Percentiles rank a stretch among this genome's conserved stretches.
Conservation (phyloP, 2,113 vertebrate genomes). For the Cyprichromis sp. region DNA sequence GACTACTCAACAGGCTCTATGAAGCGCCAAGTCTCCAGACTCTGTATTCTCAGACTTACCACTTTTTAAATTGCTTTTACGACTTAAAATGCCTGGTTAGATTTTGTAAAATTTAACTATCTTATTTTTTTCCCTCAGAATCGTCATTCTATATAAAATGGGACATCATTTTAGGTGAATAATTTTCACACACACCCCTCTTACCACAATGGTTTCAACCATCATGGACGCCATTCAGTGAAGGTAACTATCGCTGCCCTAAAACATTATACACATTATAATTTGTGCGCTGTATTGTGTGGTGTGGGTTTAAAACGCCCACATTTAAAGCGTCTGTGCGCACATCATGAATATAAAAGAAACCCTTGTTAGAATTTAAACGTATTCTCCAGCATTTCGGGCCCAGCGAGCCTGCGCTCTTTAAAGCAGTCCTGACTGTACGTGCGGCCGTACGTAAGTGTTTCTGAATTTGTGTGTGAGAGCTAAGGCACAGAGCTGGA, state of each 20-base stretch:
- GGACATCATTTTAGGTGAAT: not conserved
- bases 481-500: not conserved
- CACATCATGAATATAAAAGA: not conserved
- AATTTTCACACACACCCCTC: not conserved
- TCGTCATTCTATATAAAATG: not conserved
- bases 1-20: not conserved
- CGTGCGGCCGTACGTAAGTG: not conserved
- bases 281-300: fast-evolving
- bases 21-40: not conserved
- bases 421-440: not conserved
- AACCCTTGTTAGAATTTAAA: not conserved
- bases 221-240: slow-evolving; percentile 60
- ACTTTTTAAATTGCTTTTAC: fast-evolving
- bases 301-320: fast-evolving
- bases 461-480: not conserved
- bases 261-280: not conserved
- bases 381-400: not conserved
- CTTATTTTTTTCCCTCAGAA: fast-evolving
- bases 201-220: slow-evolving; percentile 35
- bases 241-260: slow-evolving; percentile 56
- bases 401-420: not conserved
- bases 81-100: fast-evolving
- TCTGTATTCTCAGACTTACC: fast-evolving
- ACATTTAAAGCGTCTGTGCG: fast-evolving
- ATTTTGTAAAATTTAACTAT: fast-evolving